Evolutionary conservation across 1,140 invertebrate genomes (phyloP).

Genomic region (Cydia fagiglandana): DNA sequence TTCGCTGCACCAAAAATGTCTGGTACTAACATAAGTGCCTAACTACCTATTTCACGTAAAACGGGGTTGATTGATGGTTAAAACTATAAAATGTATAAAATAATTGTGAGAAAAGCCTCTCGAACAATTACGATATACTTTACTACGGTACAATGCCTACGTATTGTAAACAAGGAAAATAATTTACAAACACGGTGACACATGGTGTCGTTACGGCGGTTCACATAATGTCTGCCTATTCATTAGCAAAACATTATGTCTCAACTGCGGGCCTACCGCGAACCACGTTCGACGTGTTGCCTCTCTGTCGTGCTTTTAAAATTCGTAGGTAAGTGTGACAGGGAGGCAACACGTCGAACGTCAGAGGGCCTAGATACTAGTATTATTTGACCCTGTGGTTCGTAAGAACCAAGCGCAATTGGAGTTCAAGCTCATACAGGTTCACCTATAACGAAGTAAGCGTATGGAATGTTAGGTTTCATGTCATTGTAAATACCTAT

Average conservation of each 20-base stretch:
- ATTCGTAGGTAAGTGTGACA: no score
- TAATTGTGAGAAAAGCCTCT: background rate
- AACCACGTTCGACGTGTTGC: no score
- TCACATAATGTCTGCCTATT: background rate
- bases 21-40: no score
- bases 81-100: no score
- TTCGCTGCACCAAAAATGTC: no score
- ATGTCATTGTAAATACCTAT: background rate
- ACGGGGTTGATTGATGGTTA: no score
- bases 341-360: no score
- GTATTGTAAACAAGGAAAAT: slow-evolving; percentile 6
- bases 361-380: no score
- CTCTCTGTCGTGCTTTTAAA: no score
- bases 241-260: background rate
- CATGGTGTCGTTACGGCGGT: background rate
- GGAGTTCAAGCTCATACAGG: background rate
- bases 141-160: background rate
- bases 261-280: no score
- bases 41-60: no score
- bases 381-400: background rate
- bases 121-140: background rate
- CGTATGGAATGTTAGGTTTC: background rate
- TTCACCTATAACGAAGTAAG: background rate
- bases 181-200: background rate
- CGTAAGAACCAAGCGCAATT: background rate